These are phyloP conservation scores for Drosophila sordidula DNA, from an alignment of 2,888 invertebrate species.

Conservation along the genomic window DNA sequence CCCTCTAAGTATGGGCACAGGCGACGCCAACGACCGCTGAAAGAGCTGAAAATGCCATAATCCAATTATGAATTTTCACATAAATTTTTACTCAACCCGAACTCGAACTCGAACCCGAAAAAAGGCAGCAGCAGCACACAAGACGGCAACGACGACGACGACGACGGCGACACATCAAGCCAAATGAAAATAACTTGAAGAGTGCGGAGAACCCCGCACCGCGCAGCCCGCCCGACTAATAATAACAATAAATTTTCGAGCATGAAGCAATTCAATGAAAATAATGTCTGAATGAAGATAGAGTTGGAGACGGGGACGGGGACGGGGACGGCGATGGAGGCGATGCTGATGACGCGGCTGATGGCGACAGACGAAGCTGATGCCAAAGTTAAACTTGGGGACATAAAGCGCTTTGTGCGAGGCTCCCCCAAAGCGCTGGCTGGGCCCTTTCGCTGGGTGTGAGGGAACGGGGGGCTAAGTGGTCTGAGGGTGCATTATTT, in stretches of 20 bases:
- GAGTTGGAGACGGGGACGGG: constrained; percentile 13
- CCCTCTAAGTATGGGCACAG: constrained; percentile 51
- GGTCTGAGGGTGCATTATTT: constrained; percentile 57
- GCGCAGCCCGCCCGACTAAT: constrained; percentile 50
- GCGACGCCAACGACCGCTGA: constrained; percentile 66
- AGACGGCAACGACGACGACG: background rate
- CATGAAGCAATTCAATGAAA: constrained; percentile 77
- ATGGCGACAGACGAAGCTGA: constrained; percentile 40
- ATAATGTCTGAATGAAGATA: constrained; percentile 68
- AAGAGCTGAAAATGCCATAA: constrained; percentile 75
- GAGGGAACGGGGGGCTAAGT: background rate
- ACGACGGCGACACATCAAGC: constrained; percentile 18
- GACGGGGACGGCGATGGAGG: constrained; percentile 2
- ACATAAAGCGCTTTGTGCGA: constrained; percentile 31
- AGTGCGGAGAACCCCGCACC: constrained; percentile 11
- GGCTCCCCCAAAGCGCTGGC: constrained; percentile 47
- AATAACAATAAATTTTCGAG: constrained; percentile 76
- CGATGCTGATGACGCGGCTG: constrained; percentile 31
- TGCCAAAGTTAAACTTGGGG: constrained; percentile 41
- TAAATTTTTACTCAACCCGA: constrained; percentile 69
- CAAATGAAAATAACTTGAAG: constrained; percentile 49
- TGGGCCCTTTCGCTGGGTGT: no score
- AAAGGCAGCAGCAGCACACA: constrained; percentile 20
- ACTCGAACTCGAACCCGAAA: constrained; percentile 21
- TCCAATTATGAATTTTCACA: constrained; percentile 81